phyloP scores from a whole-genome alignment of 2,797 vertebrate species.

The Paedocypris micromegethes region DNA sequence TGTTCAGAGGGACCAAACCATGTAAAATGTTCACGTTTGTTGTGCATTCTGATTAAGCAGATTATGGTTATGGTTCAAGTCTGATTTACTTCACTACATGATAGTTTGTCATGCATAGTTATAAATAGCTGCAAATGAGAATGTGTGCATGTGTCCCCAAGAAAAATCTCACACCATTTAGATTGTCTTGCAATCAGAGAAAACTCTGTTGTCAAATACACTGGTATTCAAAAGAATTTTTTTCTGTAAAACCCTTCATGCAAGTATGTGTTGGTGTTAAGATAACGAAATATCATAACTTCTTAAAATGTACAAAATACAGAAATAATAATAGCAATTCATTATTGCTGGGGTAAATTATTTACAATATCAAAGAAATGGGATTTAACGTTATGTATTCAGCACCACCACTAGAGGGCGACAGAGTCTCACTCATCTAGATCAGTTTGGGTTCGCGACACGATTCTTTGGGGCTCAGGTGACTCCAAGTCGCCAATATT shows the following conservation, averaged over 20 bases:
- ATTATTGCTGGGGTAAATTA: no score
- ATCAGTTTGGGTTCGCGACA: no score
- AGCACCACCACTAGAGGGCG: no score
- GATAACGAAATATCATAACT: background rate
- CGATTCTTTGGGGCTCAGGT: no score
- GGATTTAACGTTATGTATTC: no score
- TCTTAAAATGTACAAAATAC: background rate
- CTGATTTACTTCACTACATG: conserved; percentile 16
- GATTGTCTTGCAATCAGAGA: conserved; percentile 48
- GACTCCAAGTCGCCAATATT: no score
- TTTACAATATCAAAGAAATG: no score
- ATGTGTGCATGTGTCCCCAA: conserved; percentile 30
- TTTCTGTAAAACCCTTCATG: conserved; percentile 16
- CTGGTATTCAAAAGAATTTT: background rate
- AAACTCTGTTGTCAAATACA: conserved; percentile 23
- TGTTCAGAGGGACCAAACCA: no score
- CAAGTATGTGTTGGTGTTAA: conserved; percentile 13
- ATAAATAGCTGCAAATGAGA: conserved; percentile 22
- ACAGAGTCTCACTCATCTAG: no score
- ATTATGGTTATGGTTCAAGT: conserved; percentile 15
- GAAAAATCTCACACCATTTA: conserved; percentile 24
- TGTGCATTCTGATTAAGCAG: no score
- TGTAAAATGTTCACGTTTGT: no score
- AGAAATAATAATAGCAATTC: no score
- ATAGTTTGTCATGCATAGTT: conserved; percentile 38